Evolutionary conservation across 2,888 invertebrate species (phyloP).

Genomic region (Perizoma flavofasciatum): DNA sequence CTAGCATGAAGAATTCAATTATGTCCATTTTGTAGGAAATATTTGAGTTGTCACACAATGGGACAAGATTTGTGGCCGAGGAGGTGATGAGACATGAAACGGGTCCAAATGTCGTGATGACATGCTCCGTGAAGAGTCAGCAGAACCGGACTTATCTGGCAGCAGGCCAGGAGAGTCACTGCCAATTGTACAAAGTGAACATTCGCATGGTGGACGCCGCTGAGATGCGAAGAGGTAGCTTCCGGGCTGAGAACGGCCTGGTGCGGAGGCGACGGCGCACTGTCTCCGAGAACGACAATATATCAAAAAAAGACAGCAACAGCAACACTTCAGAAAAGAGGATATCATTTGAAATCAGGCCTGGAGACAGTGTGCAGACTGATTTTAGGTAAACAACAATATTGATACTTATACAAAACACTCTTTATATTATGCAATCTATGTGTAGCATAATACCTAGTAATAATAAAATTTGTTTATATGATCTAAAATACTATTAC

Average conservation of each 20-base stretch:
- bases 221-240: constrained; percentile 83
- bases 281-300: constrained; percentile 81
- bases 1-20: constrained; percentile 26
- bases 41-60: constrained; percentile 94
- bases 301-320: constrained; percentile 72
- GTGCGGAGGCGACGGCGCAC: constrained; percentile 75
- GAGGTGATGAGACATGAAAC: constrained; percentile 96
- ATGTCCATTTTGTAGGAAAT: constrained; percentile 88
- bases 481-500: no score
- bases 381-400: constrained; percentile 86
- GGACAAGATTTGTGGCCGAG: constrained; percentile 91
- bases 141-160: constrained; percentile 91
- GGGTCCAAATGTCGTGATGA: constrained; percentile 95
- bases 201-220: constrained; percentile 82
- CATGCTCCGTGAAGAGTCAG: constrained; percentile 89
- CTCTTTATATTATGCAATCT: no score
- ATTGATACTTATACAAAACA: background rate
- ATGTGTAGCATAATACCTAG: no score
- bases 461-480: no score
- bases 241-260: constrained; percentile 78
- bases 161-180: constrained; percentile 96
- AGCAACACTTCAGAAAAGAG: constrained; percentile 81
- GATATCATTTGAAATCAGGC: constrained; percentile 89
- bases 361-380: constrained; percentile 92
- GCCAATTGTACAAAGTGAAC: constrained; percentile 91